Base-by-base conservation (phyloP, 2,113 vertebrate genomes). In the Pteronura brasiliensis region DNA sequence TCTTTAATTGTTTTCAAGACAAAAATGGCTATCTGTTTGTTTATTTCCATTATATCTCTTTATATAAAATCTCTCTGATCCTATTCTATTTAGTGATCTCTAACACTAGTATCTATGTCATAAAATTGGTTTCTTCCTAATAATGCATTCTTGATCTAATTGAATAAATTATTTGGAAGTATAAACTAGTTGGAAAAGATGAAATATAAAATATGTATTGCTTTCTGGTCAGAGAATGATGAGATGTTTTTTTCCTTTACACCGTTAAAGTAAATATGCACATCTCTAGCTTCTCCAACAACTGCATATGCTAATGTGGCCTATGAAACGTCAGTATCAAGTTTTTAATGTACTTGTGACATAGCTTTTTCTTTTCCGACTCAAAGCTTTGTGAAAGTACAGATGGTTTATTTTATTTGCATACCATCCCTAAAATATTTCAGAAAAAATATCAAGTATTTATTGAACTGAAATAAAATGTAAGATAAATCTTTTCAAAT, bases 391-490 rank as follows among this genome's bases (percentile, higher is more conserved):
- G 65, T 79, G 47, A 88, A 95, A 87, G 21, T 72, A 82, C 49
- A 86, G 29, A 79, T 84, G 18, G 31, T 42, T 79, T 95, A 31
- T 84, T 90, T 84, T 95, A n/a, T 74, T 93, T 17, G 42, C n/a
- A 65, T 72, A 42, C 72, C n/a, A 74, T 90, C 29, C 47, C 18
- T 86, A 71, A 79, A 92, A 67, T 83, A 15, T 59, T 71, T 55
- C 76, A 74, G 36, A 27, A 96, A 82, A 84, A 55, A 61, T 80
- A 84, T 44, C 8, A 92, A 67, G 7, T 65, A 79, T 88, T 84
- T 91, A 39, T n/a, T 84, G 39, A 90, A 36, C 39, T 88, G 18
- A 97, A 93, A 79, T 74, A 90, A 84, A 80, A 86, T 72, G 59
- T 7, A 84, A 76, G 20, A 79, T n/a, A 39, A 44, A 12, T 69